phyloP scores from a whole-genome alignment of 2,113 vertebrate species.

The Clarias magur region DNA sequence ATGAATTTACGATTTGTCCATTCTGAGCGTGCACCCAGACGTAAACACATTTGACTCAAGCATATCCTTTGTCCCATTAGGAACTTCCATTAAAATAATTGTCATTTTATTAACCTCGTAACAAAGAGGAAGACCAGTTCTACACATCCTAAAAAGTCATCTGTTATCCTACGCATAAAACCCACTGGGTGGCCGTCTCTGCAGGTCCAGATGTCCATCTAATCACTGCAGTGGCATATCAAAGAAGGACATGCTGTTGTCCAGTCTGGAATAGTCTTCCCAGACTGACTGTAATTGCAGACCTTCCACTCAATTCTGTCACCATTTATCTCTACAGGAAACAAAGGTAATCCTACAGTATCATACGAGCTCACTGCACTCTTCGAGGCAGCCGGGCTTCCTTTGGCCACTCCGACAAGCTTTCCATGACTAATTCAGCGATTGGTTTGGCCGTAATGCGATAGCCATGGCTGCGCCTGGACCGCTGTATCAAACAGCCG shows the following conservation, averaged over 20 bases:
- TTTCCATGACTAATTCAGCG: conserved; percentile 69
- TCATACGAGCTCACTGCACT: conserved; percentile 50
- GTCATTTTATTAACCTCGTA: neutral
- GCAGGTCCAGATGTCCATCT: conserved; percentile 44
- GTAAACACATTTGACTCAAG: neutral
- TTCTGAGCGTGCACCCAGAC: neutral
- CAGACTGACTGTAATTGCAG: conserved; percentile 46
- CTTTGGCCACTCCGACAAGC: conserved; percentile 64
- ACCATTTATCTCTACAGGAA: conserved; percentile 46
- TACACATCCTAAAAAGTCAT: conserved; percentile 33
- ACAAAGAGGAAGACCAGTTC: neutral
- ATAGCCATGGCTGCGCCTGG: conserved; percentile 61
- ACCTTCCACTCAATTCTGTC: conserved; percentile 55
- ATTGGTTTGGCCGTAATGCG: conserved; percentile 65
- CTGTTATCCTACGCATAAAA: conserved; percentile 42
- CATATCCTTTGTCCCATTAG: neutral
- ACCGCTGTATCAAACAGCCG: conserved; percentile 37
- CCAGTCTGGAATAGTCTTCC: conserved; percentile 35
- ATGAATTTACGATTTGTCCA: neutral
- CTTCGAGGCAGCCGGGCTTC: conserved; percentile 33
- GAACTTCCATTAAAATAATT: neutral
- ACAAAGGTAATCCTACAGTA: conserved; percentile 55
- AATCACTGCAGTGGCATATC: conserved; percentile 46
- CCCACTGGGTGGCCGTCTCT: conserved; percentile 46
- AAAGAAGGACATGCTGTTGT: conserved; percentile 21